Percentiles rank a stretch among this genome's conserved stretches.
phyloP scores from a whole-genome alignment of 2,888 invertebrate species.

The Cheilosia variabilis region DNA sequence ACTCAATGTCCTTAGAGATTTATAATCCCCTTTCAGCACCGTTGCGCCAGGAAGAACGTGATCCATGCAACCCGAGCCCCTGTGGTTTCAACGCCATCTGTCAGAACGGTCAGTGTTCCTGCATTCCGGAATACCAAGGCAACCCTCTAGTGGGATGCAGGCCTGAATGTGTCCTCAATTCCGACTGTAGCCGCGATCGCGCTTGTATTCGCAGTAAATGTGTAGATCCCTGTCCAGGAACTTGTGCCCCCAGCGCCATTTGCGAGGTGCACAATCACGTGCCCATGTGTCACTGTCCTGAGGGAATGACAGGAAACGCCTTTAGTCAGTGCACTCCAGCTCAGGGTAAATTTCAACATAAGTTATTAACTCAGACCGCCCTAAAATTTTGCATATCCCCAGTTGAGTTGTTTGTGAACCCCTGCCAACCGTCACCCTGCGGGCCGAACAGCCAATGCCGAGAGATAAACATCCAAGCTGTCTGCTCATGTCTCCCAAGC shows the following conservation, averaged over 20 bases:
- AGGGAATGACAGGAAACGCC: conserved; percentile 90
- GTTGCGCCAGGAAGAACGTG: conserved; percentile 81
- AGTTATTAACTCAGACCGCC: background rate
- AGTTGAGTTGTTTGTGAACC: conserved; percentile 85
- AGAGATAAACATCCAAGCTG: conserved; percentile 88
- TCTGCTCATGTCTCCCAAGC: conserved; percentile 90
- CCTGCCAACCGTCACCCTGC: conserved; percentile 89
- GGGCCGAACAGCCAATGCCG: conserved; percentile 91
- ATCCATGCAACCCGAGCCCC: conserved; percentile 89
- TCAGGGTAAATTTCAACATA: conserved; percentile 84
- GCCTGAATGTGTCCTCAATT: conserved; percentile 89
- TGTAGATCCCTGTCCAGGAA: conserved; percentile 88
- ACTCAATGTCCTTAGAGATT: background rate
- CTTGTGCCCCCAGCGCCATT: conserved; percentile 88
- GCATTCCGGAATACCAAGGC: conserved; percentile 88
- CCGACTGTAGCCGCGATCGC: conserved; percentile 87
- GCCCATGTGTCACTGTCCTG: conserved; percentile 89
- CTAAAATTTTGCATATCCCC: conserved; percentile 85
- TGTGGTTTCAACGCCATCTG: conserved; percentile 92
- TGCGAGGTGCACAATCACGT: conserved; percentile 90
- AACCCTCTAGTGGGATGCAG: conserved; percentile 88
- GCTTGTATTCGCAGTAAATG: conserved; percentile 90
- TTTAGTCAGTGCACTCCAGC: conserved; percentile 85
- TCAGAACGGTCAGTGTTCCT: conserved; percentile 87
- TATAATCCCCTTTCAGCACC: conserved; percentile 74